These are phyloP conservation scores for Bathynomus jamesi DNA, from an alignment of 1,140 invertebrate species.

Conservation along the genomic window DNA sequence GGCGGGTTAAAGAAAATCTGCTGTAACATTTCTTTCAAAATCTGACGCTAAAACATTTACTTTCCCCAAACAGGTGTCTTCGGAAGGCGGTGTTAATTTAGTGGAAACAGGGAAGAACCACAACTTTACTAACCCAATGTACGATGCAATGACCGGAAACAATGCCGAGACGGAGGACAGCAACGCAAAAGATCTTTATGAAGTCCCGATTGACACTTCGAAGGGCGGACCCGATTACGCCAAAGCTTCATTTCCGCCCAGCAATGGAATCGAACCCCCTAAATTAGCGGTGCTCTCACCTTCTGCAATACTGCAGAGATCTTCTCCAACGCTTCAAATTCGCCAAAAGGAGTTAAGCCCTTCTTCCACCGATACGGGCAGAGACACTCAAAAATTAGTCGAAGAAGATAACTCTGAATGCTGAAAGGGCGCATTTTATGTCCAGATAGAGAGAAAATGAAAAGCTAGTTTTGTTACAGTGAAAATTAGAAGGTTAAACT, in stretches of 20 bases:
- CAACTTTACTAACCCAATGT: constrained; percentile 94
- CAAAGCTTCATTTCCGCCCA: constrained; percentile 49
- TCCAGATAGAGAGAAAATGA: not conserved
- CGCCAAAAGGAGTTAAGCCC: constrained; percentile 72
- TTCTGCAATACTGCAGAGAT: constrained; percentile 64
- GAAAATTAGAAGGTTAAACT: not conserved
- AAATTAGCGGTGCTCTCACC: constrained; percentile 59
- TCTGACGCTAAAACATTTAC: too few relatives aligned
- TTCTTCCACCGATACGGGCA: constrained; percentile 71
- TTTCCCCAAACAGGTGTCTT: constrained; percentile 52
- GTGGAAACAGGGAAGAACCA: constrained; percentile 59
- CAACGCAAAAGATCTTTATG: constrained; percentile 43
- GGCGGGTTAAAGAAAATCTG: too few relatives aligned
- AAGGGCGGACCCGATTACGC: constrained; percentile 48
- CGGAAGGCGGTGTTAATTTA: constrained; percentile 68
- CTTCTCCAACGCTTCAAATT: constrained; percentile 62
- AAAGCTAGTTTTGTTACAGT: not conserved
- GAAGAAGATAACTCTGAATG: constrained; percentile 63
- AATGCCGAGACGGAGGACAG: constrained; percentile 21
- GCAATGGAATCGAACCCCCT: constrained; percentile 45
- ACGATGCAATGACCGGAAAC: constrained; percentile 57
- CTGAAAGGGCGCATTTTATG: constrained; percentile 31
- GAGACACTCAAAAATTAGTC: constrained; percentile 81
- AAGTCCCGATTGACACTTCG: constrained; percentile 66
- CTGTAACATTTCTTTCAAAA: too few relatives aligned